phyloP scores from a whole-genome alignment of 2,888 invertebrate genomes.

The Helleia helle region DNA sequence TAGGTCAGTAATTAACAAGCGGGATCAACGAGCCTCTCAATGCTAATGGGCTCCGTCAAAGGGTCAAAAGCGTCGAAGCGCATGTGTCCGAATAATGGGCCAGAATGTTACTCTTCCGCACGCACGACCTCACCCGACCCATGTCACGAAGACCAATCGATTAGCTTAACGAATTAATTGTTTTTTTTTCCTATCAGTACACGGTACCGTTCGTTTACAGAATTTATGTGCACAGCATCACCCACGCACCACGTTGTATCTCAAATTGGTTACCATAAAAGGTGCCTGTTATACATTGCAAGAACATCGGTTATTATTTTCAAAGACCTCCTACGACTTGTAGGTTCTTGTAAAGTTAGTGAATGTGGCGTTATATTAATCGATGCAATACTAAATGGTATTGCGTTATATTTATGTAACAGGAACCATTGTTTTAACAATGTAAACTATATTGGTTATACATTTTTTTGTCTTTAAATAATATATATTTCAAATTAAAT shows the following conservation, averaged over 20 bases:
- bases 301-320: slow-evolving; percentile 8
- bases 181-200: background rate
- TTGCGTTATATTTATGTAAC: too few relatives aligned
- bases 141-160: slow-evolving; percentile 60
- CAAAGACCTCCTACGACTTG: slow-evolving; percentile 4
- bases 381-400: background rate
- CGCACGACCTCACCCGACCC: slow-evolving; percentile 58
- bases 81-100: slow-evolving; percentile 67
- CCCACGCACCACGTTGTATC: slow-evolving; percentile 19
- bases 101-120: slow-evolving; percentile 41
- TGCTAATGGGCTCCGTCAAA: slow-evolving; percentile 71
- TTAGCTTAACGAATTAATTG: slow-evolving; percentile 47
- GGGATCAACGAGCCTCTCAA: slow-evolving; percentile 66
- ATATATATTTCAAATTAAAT: too few relatives aligned
- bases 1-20: slow-evolving; percentile 65
- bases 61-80: slow-evolving; percentile 66
- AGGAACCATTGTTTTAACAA: too few relatives aligned
- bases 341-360: slow-evolving; percentile 2
- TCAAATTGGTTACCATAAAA: slow-evolving; percentile 13
- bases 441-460: too few relatives aligned
- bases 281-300: slow-evolving; percentile 9
- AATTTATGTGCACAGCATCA: slow-evolving; percentile 10
- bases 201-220: slow-evolving; percentile 1
- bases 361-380: slow-evolving; percentile 5
- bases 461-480: too few relatives aligned